Evolutionary conservation across 1,140 invertebrate genomes (phyloP).

Genomic region (Pectinophora gossypiella): DNA sequence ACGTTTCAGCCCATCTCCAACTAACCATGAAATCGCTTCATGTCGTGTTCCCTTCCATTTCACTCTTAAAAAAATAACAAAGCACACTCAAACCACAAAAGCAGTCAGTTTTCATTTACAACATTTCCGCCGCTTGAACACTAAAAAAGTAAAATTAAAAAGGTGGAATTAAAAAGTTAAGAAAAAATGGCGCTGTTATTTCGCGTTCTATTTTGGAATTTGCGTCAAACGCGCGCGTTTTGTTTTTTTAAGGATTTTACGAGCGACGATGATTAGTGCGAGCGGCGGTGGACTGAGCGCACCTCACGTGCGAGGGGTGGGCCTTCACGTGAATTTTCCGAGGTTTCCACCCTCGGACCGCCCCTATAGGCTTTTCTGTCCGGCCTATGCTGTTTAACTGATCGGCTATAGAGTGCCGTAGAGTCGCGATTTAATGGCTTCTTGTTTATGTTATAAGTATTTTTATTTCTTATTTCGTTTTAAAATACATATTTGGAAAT

Average conservation of each 20-base stretch:
- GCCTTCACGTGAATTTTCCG: constrained; percentile 71
- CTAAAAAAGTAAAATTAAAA: constrained; percentile 20
- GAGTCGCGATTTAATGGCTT: constrained; percentile 38
- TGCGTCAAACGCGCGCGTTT: constrained; percentile 26
- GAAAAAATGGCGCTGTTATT: constrained; percentile 18
- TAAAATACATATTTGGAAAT: too few relatives aligned
- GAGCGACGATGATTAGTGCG: constrained; percentile 67
- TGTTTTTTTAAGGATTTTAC: constrained; percentile 58
- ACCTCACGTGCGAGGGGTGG: constrained; percentile 67
- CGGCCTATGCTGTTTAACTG: constrained; percentile 72
- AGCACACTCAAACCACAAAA: constrained; percentile 43
- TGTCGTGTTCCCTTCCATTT: constrained; percentile 64
- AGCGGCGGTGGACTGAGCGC: constrained; percentile 57
- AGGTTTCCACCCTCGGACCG: constrained; percentile 73
- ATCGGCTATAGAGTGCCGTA: constrained; percentile 48
- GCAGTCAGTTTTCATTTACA: constrained; percentile 40
- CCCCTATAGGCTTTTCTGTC: constrained; percentile 75
- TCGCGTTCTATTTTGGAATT: constrained; percentile 40
- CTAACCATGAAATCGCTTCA: constrained; percentile 71
- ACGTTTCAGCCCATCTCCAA: constrained; percentile 22
- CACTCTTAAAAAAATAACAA: constrained; percentile 55
- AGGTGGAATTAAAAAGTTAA: constrained; percentile 6
- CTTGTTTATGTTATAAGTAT: too few relatives aligned
- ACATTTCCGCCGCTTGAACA: constrained; percentile 45
- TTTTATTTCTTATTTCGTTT: too few relatives aligned